Evolutionary conservation across 1,140 invertebrate species (phyloP), one percentile per base, ranked within the genome.

Genomic region (Rhagoletis zephyria): DNA sequence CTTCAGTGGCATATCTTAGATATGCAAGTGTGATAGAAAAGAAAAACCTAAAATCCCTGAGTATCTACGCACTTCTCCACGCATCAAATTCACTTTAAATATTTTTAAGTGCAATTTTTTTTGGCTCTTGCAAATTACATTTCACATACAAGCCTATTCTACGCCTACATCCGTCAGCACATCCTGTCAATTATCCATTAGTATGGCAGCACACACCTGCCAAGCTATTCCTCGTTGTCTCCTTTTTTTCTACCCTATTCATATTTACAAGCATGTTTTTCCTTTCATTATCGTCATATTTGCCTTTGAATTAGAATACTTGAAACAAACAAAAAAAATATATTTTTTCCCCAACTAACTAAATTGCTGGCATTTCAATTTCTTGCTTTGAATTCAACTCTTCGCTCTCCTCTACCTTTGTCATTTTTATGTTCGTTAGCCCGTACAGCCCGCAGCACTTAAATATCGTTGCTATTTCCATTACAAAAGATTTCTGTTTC

Each of bases 131-230:
- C 10, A 7, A 56, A 56, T 56, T 56, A 2, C 51, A 56, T 56
- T 56, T 10, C 51, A 56, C 51, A 56, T 56, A 30, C 30, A 30
- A 5, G 51, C 51, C 5, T 56, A 56, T 56, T 56, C 2, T 56
- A 5, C 51, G 5, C 51, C 2, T 56, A 5, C 10, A 56, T 56
- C 51, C 51, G 4, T 19, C 19, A 9, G 30, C 30, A 40, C 40
- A 67, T 30, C 48, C 74, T 56, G 42, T 59, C 48, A 81, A 81
- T 81, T 81, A 48, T 81, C 74, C 74, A 81, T 81, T 81, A 81
- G 74, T 42, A 30, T 7, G 48, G 1, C 5, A 51, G 10, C 48
- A 56, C 48, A 56, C 74, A 56, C 12, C 40, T 74, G 42, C 42
- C 42, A 74, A 16, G 9, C 16, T 45, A 14, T 16, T 74, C 64